These are phyloP conservation scores for Corythaixoides concolor DNA, from an alignment of 2,113 vertebrate genomes.

Conservation along the genomic window DNA sequence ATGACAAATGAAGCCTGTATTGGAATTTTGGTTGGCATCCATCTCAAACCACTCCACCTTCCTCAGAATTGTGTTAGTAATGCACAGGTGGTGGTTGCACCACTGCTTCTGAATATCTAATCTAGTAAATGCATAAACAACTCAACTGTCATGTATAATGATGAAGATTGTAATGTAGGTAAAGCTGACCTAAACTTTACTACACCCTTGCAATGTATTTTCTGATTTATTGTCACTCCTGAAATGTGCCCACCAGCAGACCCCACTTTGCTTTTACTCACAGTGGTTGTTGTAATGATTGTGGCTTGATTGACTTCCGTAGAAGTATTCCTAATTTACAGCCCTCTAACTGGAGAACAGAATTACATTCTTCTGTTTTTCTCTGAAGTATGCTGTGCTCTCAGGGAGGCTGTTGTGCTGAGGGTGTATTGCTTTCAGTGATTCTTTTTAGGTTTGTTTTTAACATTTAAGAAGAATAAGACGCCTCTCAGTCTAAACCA, in stretches of 20 bases:
- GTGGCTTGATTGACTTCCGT: conserved; percentile 30
- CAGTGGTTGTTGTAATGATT: not conserved
- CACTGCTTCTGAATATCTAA: not conserved
- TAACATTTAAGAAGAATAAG: conserved; percentile 50
- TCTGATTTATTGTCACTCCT: not conserved
- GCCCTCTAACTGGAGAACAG: conserved; percentile 29
- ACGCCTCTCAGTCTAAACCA: conserved; percentile 52
- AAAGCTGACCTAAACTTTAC: not conserved
- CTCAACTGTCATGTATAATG: not conserved
- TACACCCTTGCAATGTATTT: not conserved
- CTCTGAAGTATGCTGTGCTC: conserved; percentile 38
- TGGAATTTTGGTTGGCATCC: conserved; percentile 17
- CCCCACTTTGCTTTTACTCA: not conserved
- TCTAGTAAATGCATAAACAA: not conserved
- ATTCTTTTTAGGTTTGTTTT: conserved; percentile 37
- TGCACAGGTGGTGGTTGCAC: not conserved
- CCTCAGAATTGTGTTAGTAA: not conserved
- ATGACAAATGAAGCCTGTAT: not conserved
- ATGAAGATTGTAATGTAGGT: not conserved
- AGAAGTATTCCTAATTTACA: conserved; percentile 23
- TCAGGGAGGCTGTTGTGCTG: conserved; percentile 42
- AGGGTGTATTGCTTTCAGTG: conserved; percentile 47
- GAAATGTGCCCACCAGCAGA: conserved; percentile 4
- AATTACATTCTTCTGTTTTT: conserved; percentile 14
- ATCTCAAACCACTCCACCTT: not conserved